Evolutionary conservation across 2,797 vertebrate species (phyloP).

Genomic region (Epinephelus malabaricus): DNA sequence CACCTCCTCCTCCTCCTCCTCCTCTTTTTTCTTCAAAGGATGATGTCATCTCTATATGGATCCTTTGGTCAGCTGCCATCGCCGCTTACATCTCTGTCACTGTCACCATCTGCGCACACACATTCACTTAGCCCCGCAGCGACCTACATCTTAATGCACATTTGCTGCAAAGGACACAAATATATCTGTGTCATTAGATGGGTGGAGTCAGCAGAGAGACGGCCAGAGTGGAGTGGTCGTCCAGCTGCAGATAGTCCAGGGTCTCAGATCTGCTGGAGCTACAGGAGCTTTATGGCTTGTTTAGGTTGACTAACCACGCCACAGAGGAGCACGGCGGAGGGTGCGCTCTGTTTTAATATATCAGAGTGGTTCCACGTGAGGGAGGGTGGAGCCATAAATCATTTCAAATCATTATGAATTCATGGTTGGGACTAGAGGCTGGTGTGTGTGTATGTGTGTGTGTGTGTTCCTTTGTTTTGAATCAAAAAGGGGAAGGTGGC

Average conservation of each 20-base stretch:
- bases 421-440: conserved; percentile 49
- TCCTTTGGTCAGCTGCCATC: conserved; percentile 81
- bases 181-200: conserved; percentile 71
- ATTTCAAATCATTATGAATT: conserved; percentile 78
- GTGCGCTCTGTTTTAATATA: conserved; percentile 78
- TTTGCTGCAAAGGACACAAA: conserved; percentile 77
- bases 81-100: conserved; percentile 77
- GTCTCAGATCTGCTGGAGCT: conserved; percentile 30
- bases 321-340: conserved; percentile 38
- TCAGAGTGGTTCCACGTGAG: conserved; percentile 75
- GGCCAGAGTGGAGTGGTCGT: conserved; percentile 13
- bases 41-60: conserved; percentile 87
- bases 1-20: conserved; percentile 20
- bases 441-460: conserved; percentile 21
- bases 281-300: conserved; percentile 56
- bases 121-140: conserved; percentile 71
- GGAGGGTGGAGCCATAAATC: conserved; percentile 75
- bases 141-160: conserved; percentile 81
- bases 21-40: conserved; percentile 39
- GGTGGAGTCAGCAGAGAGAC: conserved; percentile 57
- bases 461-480: conserved; percentile 39
- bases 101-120: conserved; percentile 70
- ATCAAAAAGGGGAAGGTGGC: conserved; percentile 40
- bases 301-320: conserved; percentile 58
- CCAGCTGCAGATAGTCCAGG: conserved; percentile 23